These are phyloP conservation scores for Psylliodes chrysocephalus DNA, from an alignment of 2,888 invertebrate genomes.

Conservation along the genomic window DNA sequence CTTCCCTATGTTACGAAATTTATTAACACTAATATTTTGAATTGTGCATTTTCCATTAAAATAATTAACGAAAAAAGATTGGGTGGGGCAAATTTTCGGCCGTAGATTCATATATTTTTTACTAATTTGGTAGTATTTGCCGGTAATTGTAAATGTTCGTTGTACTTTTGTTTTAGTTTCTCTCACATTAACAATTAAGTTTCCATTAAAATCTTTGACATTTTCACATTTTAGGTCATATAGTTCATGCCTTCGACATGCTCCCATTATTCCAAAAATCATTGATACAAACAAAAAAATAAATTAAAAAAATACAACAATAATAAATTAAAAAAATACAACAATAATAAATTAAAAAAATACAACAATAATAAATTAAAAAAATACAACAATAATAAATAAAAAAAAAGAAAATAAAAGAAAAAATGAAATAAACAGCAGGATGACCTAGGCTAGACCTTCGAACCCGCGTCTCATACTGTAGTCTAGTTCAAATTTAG, in stretches of 20 bases:
- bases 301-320: too few relatives aligned
- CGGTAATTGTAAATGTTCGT: too few relatives aligned
- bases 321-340: too few relatives aligned
- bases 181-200: conserved; percentile 8
- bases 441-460: not conserved
- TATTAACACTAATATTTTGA: not conserved
- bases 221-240: conserved; percentile 11
- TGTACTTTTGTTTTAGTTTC: conserved; percentile 11
- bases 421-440: not conserved
- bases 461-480: conserved; percentile 1
- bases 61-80: not conserved
- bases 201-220: conserved; percentile 7
- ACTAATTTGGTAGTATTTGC: conserved; percentile 11
- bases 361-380: too few relatives aligned
- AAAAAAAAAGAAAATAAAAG: too few relatives aligned
- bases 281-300: conserved; percentile 2
- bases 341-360: too few relatives aligned
- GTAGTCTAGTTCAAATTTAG: not conserved
- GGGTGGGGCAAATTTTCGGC: conserved; percentile 8
- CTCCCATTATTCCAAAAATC: conserved; percentile 13
- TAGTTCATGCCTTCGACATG: too few relatives aligned
- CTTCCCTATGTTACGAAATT: conserved; percentile 8
- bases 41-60: not conserved
- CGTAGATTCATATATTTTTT: conserved; percentile 13
- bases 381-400: too few relatives aligned